A percentile compares a stretch with the other conserved stretches of the same genome.
Conservation (phyloP, 1,140 invertebrate genomes). For the Plectrocnemia conspersa region DNA sequence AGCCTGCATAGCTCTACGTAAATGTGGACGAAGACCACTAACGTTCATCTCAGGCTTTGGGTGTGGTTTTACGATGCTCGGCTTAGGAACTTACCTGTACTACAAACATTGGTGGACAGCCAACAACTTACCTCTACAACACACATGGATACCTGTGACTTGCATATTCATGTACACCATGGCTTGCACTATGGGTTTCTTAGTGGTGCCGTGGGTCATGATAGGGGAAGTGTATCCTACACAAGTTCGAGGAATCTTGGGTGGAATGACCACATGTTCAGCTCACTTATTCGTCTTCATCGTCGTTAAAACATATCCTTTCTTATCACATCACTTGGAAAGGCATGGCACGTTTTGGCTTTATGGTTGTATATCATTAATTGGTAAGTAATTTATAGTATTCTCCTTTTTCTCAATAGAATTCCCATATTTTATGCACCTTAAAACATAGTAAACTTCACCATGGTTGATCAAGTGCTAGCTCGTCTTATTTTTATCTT, state of each 20-base stretch:
- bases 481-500: too few species aligned
- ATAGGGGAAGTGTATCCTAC: conserved; percentile 67
- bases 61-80: conserved; percentile 61
- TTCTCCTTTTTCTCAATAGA: too few species aligned
- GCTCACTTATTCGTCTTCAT: conserved; percentile 62
- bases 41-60: conserved; percentile 67
- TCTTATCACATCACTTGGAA: conserved; percentile 49
- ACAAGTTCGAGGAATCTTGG: conserved; percentile 60
- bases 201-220: conserved; percentile 70
- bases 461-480: too few species aligned
- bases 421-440: too few species aligned
- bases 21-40: conserved; percentile 60
- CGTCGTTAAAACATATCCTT: conserved; percentile 64
- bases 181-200: conserved; percentile 61
- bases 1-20: conserved; percentile 58
- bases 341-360: conserved; percentile 59
- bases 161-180: conserved; percentile 61
- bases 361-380: conserved; percentile 59
- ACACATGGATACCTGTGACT: conserved; percentile 60
- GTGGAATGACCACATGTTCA: conserved; percentile 61
- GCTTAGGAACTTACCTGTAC: conserved; percentile 58
- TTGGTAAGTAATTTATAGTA: too few species aligned
- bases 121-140: conserved; percentile 39
- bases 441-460: too few species aligned
- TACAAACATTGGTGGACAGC: conserved; percentile 47